Conservation (phyloP, 2,113 vertebrate species). For the Erpornis zantholeuca region DNA sequence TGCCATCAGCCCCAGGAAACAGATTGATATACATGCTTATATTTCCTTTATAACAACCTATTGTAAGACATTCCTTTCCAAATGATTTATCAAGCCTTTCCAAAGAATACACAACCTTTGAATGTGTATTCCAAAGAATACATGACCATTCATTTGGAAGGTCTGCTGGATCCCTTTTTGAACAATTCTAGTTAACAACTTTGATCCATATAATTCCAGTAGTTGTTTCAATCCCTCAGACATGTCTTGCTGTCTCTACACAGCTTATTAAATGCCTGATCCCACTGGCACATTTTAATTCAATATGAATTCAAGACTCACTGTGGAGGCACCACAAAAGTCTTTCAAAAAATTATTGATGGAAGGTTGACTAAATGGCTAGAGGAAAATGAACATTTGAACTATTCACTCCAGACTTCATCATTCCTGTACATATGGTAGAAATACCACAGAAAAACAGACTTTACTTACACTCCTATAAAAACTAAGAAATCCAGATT, state of each 20-base stretch:
- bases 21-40: not conserved
- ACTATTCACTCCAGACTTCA: not conserved
- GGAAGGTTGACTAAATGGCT: not conserved
- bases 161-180: not conserved
- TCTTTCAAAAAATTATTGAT: not conserved
- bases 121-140: not conserved
- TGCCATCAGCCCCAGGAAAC: not conserved
- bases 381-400: not conserved
- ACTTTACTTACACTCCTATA: not conserved
- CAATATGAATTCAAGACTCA: not conserved
- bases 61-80: not conserved
- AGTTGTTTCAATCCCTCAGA: not conserved
- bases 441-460: not conserved
- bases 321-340: not conserved
- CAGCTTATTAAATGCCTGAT: not conserved
- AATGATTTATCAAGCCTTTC: not conserved
- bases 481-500: not conserved
- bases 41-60: not conserved
- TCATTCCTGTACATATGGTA: not conserved
- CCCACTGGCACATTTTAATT: not conserved
- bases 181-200: not conserved
- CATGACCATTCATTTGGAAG: not conserved
- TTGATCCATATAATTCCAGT: not conserved
- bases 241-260: not conserved
- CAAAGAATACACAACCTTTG: not conserved